Base-by-base conservation (phyloP, 2,113 vertebrate species). In the Lethenteron camtschaticum region DNA sequence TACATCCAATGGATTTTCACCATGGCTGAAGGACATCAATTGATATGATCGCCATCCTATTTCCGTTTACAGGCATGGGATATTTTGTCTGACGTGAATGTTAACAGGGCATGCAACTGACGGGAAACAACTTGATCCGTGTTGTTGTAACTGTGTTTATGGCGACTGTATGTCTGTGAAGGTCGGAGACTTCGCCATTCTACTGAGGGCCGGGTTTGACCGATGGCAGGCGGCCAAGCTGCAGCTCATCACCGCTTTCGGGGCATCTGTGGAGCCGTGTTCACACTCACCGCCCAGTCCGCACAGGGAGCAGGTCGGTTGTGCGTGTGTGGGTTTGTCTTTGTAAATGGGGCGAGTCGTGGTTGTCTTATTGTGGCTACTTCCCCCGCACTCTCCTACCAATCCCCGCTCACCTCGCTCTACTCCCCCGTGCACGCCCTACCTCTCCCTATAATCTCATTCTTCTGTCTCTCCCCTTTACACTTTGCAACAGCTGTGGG, bases 131-230 rank as follows among this genome's bases (percentile, higher is more conserved):
- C 41, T 41, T 5, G 41, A 41, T 7, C 5, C 41, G 1, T 41
- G 41, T 41, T 41, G 41, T 41, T 41, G 41, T 7, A 41, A 41
- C 41, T 41, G 41, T 41, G 41, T 41, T 41, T 41, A 41, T 7
- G 41, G 41, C 41, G 41, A 41, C 41, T 41, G 41, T 41, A 7
- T 41, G 41, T 41, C 41, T 41, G 41, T 41, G 41, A 41, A 99
- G 94, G 83, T 99, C 75, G 90, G 94, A 74, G 94, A 99, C 79
- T 99, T 97, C 74, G 90, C 89, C 75, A 96, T 99, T 77, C 80
- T 99, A 55, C 86, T 99, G 74, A 85, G 90, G 70, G 94, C 94
- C 2, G 94, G 94, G 12, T 99, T 99, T 75, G 92, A 99, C 76
- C 85, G 87, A 57, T 94, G 92, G 90, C 96, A 87, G 11, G 94